Conservation (phyloP, 2,888 invertebrate genomes). For the Altica lythri region DNA sequence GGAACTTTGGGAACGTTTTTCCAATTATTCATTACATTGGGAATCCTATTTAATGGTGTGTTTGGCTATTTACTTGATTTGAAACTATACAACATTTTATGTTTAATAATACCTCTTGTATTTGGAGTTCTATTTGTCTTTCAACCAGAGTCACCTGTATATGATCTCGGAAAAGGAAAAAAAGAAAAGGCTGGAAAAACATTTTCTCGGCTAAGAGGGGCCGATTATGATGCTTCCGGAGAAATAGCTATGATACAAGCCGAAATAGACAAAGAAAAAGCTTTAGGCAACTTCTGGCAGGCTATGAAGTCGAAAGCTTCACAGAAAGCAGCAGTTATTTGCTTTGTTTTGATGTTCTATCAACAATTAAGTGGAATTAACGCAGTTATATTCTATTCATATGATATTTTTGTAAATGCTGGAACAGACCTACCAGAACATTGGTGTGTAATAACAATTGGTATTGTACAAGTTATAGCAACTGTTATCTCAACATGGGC, state of each 20-base stretch:
- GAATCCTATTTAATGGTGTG: constrained; percentile 77
- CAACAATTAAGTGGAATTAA: constrained; percentile 86
- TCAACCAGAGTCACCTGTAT: constrained; percentile 87
- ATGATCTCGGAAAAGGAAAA: constrained; percentile 67
- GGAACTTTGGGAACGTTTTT: constrained; percentile 84
- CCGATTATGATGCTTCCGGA: constrained; percentile 66
- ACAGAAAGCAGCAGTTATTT: constrained; percentile 70
- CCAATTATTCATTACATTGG: constrained; percentile 83
- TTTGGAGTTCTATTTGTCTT: constrained; percentile 75
- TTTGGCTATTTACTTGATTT: constrained; percentile 66
- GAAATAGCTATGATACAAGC: constrained; percentile 59
- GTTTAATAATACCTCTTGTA: constrained; percentile 68
- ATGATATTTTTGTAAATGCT: constrained; percentile 71
- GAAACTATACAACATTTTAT: constrained; percentile 66
- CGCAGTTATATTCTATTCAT: constrained; percentile 80
- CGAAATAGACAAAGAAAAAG: constrained; percentile 60
- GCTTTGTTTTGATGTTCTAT: constrained; percentile 81
- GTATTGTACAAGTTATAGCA: constrained; percentile 77
- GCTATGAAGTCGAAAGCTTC: constrained; percentile 68
- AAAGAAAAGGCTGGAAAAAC: constrained; percentile 71
- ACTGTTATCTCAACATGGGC: constrained; percentile 75
- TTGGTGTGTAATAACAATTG: constrained; percentile 59
- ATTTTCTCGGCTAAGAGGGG: constrained; percentile 73
- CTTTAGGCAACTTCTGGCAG: constrained; percentile 61
- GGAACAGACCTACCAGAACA: constrained; percentile 63